Evolutionary conservation across 2,797 vertebrate genomes (phyloP), one percentile per base, ranked within the genome.

Genomic region (Sebastes vulpes): DNA sequence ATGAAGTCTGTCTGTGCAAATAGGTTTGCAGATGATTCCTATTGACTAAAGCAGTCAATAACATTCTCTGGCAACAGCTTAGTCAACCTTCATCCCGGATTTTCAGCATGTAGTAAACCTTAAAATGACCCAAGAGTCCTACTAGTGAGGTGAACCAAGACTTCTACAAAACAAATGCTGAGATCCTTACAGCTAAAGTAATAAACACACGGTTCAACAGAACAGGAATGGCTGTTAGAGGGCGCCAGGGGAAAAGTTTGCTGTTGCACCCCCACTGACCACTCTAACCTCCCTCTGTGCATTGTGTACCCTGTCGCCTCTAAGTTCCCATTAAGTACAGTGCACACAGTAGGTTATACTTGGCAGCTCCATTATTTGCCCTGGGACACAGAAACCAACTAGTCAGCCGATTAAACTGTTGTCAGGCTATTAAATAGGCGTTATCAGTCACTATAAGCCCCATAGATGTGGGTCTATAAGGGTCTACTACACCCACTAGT

Each of bases 11-110:
- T 59, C 54, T 52, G 42, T 60, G 54, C 65, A 57, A 66, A 71
- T 18, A 35, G 14, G 5, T 67, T 28, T 38, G 31, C 25, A 73
- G 65, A 69, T 25, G 56, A 46, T 57, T 78, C 10, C 18, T 66
- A 72, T 71, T 65, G 72, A 86, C 53, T 61, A 10, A 52, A 9
- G 29, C 9, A 20, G 50, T 83, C 77, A 59, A 81, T 86, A 28
- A 72, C 4, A 35, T 31, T 64, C 50, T 46, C 31, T 29, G 31
- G 23, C 10, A 9, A 60, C 57, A 61, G 72, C 21, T 72, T n/a
- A 32, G 16, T 66, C 21, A 26, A 59, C 57, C 21, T 26, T 21
- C 1, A 4, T 70, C 1, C 26, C 46, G 52, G 53, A 65, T 52
- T 50, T 56, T 70, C 26, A 63, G 54, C 65, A 46, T 53, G 26